These are phyloP conservation scores for Ectropis grisescens DNA, from an alignment of 1,140 invertebrate species.

Conservation along the genomic window DNA sequence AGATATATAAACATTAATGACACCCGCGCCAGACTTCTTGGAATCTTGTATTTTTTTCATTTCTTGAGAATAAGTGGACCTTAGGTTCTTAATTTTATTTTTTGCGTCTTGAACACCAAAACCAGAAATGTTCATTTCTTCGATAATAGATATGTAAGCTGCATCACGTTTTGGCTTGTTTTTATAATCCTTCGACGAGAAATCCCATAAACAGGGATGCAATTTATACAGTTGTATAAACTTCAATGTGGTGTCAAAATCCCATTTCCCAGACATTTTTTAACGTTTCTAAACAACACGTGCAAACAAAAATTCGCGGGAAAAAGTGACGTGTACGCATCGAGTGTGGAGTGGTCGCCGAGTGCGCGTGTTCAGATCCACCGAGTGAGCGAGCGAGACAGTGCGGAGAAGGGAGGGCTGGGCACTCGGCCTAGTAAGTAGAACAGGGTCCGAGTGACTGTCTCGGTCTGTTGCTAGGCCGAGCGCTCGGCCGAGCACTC, in stretches of 20 bases:
- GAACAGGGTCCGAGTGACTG: neutral
- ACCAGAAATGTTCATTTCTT: conserved; percentile 4
- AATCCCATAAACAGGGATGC: conserved; percentile 12
- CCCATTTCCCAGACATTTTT: conserved; percentile 4
- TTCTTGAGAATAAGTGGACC: conserved; percentile 14
- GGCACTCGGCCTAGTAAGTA: neutral
- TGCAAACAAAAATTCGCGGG: too few relatives aligned
- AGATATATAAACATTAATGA: conserved; percentile 2
- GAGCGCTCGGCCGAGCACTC: conserved; percentile 1
- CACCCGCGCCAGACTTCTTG: conserved; percentile 6
- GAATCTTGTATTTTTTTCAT: conserved; percentile 12
- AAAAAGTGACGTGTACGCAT: too few relatives aligned
- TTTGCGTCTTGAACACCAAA: conserved; percentile 6
- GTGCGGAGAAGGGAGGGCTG: neutral
- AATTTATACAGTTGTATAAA: conserved; percentile 11
- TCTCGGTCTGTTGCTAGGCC: neutral
- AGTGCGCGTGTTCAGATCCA: neutral
- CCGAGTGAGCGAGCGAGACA: neutral
- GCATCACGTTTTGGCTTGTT: conserved; percentile 2
- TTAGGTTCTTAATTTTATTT: conserved; percentile 16
- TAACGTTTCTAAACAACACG: too few relatives aligned
- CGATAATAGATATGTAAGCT: conserved; percentile 4
- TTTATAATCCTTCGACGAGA: conserved; percentile 6
- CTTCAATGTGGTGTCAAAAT: conserved; percentile 8
- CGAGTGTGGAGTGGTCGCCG: neutral